These are phyloP conservation scores for Ophthalmolycus amberensis DNA, from an alignment of 2,113 vertebrate species.

Conservation along the genomic window DNA sequence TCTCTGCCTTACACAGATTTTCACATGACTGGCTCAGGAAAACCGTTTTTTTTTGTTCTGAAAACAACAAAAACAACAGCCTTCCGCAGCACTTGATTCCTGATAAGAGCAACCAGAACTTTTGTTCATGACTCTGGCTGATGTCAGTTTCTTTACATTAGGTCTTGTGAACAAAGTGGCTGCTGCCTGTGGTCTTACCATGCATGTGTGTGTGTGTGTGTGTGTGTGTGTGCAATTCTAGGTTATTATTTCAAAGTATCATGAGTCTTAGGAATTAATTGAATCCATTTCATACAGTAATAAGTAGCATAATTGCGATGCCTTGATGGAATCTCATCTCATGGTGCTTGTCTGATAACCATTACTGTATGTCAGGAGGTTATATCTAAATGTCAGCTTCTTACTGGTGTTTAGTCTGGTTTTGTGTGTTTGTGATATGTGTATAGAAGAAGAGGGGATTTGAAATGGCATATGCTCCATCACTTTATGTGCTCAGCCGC, in stretches of 20 bases:
- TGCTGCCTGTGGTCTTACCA: neutral
- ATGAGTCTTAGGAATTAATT: neutral
- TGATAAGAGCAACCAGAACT: neutral
- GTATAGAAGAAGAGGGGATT: neutral
- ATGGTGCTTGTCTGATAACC: neutral
- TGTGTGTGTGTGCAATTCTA: no score
- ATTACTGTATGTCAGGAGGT: neutral
- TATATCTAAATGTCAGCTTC: neutral
- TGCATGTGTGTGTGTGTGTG: neutral
- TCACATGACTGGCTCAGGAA: constrained; percentile 17
- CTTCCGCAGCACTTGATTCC: constrained; percentile 1
- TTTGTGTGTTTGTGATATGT: constrained; percentile 4
- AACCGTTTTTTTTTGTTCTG: constrained; percentile 39
- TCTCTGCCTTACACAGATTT: constrained; percentile 13
- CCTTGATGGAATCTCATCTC: neutral
- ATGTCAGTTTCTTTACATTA: neutral
- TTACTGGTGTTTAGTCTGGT: constrained; percentile 5
- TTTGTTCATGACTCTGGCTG: no score
- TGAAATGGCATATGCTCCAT: constrained; percentile 35
- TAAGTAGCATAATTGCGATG: neutral
- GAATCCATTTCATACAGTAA: neutral
- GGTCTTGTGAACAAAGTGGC: neutral
- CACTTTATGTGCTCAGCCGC: neutral
- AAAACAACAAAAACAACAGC: constrained; percentile 11
- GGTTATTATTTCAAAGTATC: neutral